Evolutionary conservation across 2,797 vertebrate species (phyloP), one percentile per base, ranked within the genome.

Genomic region (Thripadectes ignobilis): DNA sequence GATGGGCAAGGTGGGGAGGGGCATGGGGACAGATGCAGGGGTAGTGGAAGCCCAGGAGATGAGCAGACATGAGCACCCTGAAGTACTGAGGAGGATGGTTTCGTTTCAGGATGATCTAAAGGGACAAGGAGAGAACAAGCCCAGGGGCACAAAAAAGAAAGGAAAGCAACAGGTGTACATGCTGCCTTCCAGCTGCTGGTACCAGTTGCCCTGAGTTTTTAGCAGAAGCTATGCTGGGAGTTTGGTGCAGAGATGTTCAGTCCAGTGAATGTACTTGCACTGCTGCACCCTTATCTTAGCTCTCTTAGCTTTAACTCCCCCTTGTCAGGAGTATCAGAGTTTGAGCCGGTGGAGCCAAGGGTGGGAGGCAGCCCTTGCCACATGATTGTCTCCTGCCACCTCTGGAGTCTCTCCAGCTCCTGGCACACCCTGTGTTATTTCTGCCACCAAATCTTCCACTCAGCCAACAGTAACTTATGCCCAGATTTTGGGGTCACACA

Each of bases 1-100:
- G 24, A 69, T 0, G 6, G 97, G 76, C 10, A 95, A 94, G 96
- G 92, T 91, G 73, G 90, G 73, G 57, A 46, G 59, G 77, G 57
- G 22, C 55, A 83, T 0, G 0, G 54, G 85, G 81, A 55, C 48
- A 88, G 74, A 93, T 43, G 54, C 41, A 46, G 55, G 55, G 36
- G 14, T 38, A 58, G 36, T 1, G 1, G n/a, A 29, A 13, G 58
- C 43, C 24, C 2, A 0, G 29, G 54, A 73, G 72, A 77, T 84
- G 22, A 41, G 78, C 49, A 81, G 51, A 51, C 63, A 66, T 3
- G 12, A 92, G n/a, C 45, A 38, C 19, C 45, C 66, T 55, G 51
- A 69, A 46, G n/a, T 54, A 57, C 65, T 30, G 27, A 87, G 85
- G 91, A 75, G 34, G n/a, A 81, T 55, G 48, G 71, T 49, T 41